Conservation (phyloP, 2,113 vertebrate genomes). For the Tautogolabrus adspersus region DNA sequence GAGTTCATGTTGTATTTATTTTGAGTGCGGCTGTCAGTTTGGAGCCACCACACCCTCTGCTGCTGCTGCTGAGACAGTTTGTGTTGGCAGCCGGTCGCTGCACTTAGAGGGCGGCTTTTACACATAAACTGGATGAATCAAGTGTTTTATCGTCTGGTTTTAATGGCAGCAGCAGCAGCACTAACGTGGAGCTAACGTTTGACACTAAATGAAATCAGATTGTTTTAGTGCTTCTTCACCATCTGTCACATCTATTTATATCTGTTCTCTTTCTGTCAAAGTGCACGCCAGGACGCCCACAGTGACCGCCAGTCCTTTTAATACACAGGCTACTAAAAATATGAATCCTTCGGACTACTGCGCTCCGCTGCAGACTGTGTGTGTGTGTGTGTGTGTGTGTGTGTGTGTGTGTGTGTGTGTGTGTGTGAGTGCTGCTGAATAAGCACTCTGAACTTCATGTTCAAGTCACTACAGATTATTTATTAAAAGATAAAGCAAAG, state of each 20-base stretch:
- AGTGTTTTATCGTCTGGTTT: conserved; percentile 38
- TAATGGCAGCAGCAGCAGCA: background rate
- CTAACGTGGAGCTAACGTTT: background rate
- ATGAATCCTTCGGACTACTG: background rate
- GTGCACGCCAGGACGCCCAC: background rate
- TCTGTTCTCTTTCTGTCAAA: background rate
- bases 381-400: too few species aligned
- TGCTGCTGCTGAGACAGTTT: conserved; percentile 1
- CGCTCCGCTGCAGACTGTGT: background rate
- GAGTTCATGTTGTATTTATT: conserved; percentile 23
- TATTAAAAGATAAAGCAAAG: too few species aligned
- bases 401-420: too few species aligned
- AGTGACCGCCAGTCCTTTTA: background rate
- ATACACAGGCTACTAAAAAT: conserved; percentile 10
- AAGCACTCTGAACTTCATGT: too few species aligned
- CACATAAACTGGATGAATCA: conserved; percentile 25
- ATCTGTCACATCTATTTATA: background rate
- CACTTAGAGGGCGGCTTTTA: conserved; percentile 41
- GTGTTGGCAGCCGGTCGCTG: conserved; percentile 27
- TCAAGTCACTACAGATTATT: too few species aligned
- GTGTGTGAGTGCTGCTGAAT: too few species aligned
- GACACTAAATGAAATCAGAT: background rate
- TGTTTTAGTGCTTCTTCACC: background rate
- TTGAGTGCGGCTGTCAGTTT: conserved; percentile 19
- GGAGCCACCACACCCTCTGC: conserved; percentile 55